Base-by-base conservation (phyloP, 2,888 invertebrate species). In the Neuroscelio doddi region DNA sequence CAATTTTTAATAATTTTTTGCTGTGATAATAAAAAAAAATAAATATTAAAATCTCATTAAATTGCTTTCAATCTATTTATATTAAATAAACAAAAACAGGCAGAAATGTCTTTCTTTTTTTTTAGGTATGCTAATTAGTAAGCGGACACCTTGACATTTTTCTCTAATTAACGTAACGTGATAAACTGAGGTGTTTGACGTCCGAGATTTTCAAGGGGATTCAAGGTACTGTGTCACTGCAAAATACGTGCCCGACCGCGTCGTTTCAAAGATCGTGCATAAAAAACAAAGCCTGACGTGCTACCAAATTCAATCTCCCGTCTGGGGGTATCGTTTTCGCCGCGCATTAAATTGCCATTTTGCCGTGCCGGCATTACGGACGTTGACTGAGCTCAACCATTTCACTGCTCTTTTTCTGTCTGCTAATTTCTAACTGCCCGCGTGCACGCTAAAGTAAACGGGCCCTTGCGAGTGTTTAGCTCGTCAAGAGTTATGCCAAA, bases 351-450 rank as follows among this genome's bases (percentile, higher is more conserved):
- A 55, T 39, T 47, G 55, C 29, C n/a, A 38, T 12, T 30, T 38
- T 16, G 30, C 38, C 26, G 7, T 26, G 26, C 7, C 26, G 26
- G 26, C 26, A 26, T 26, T 38, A 29, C 55, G 55, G 55, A 46
- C 55, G 21, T 21, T 21, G 21, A 21, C 21, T 21, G 21, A 2
- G 21, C 53, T 45, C 45, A 38, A 15, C 53, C 21, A 29, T 4
- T 14, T 4, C 36, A 5, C 17, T 52, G 32, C 32, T 32, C 24
- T 12, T 53, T 53, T 45, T 38, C 14, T 36, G 53, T 53, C 53
- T 53, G 53, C 38, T 53, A 53, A 53, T 53, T 45, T 53, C 53
- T 53, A 53, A 53, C 53, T 53, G 53, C 45, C 24, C 38, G 45
- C 39, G 21, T 14, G 30, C 53, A 53, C 53, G 53, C 41, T 17